Conservation (phyloP, 2,888 invertebrate genomes). For the Synergus itoensis region DNA sequence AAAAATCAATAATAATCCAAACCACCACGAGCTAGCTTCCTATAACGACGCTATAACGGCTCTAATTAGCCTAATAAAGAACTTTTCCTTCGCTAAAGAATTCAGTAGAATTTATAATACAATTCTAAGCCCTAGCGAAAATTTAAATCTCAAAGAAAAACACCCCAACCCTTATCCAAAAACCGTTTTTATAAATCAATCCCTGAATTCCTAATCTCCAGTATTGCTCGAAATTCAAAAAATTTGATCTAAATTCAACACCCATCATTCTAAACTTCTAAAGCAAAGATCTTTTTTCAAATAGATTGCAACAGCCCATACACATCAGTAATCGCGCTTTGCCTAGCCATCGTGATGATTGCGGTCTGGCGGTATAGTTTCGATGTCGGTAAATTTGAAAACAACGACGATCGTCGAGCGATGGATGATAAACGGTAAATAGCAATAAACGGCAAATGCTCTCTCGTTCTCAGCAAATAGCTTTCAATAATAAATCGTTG, state of each 20-base stretch:
- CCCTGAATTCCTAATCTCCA: not conserved
- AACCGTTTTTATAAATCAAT: not conserved
- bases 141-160: not conserved
- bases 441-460: slow-evolving; percentile 60
- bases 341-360: slow-evolving; percentile 25
- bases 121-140: not conserved
- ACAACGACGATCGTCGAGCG: slow-evolving; percentile 58
- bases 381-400: slow-evolving; percentile 58
- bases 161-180: not conserved
- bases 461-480: slow-evolving; percentile 62
- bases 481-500: slow-evolving; percentile 62
- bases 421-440: slow-evolving; percentile 62
- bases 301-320: slow-evolving; percentile 19
- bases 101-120: no score
- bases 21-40: no score
- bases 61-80: no score
- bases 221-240: not conserved
- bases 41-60: no score
- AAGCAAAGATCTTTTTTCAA: not conserved
- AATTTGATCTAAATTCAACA: not conserved
- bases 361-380: slow-evolving; percentile 45
- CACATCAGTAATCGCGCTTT: slow-evolving; percentile 15
- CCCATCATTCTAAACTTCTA: not conserved
- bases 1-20: no score
- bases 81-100: no score